These are phyloP conservation scores for Helogale parvula DNA, from an alignment of 2,113 vertebrate species.

Conservation along the genomic window DNA sequence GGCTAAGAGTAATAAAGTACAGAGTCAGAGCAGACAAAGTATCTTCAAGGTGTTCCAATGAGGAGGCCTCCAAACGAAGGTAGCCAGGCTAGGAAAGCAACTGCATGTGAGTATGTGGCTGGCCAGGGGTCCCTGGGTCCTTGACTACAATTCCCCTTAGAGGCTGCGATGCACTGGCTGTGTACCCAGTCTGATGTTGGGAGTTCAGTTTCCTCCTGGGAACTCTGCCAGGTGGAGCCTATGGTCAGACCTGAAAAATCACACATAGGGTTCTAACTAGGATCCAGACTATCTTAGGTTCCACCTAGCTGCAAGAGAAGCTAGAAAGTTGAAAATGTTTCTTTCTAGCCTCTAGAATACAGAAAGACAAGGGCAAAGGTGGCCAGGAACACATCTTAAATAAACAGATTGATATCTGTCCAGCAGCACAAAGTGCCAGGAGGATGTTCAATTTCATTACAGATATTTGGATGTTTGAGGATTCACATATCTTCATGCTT, in stretches of 20 bases:
- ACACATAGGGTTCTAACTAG: background rate
- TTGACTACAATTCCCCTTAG: background rate
- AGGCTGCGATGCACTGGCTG: too few species aligned
- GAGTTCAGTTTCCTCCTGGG: background rate
- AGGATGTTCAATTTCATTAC: background rate
- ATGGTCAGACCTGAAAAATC: background rate
- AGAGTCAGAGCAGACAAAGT: background rate
- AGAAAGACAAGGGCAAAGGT: background rate
- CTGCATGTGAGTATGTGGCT: accelerated
- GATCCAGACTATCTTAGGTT: background rate
- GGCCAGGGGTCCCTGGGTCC: background rate
- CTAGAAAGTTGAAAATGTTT: background rate
- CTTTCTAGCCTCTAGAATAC: background rate
- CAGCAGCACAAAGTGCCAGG: background rate
- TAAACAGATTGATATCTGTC: background rate
- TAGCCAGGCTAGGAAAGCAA: background rate
- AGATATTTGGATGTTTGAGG: background rate
- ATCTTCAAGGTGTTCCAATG: background rate
- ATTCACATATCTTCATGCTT: background rate
- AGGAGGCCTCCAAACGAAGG: background rate
- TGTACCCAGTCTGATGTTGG: too few species aligned
- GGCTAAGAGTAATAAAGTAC: background rate
- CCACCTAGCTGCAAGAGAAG: background rate
- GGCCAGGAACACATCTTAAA: background rate
- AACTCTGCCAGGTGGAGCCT: background rate